Evolutionary conservation across 2,888 invertebrate genomes (phyloP), one percentile per base, ranked within the genome.

Genomic region (Antheraea assamensis): DNA sequence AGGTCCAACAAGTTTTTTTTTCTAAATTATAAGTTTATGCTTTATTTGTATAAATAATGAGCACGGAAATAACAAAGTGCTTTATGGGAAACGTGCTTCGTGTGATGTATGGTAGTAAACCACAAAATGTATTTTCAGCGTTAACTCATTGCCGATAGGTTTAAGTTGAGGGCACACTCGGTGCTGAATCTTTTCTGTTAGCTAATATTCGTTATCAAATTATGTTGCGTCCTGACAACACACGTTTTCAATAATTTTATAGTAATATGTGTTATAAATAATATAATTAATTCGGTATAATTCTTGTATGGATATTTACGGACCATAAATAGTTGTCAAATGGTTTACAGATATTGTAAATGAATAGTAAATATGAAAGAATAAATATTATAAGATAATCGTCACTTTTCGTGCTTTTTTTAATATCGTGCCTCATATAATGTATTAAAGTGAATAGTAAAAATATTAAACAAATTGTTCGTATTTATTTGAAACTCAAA

Each of bases 91-190:
- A 30, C 61, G n/a, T 31, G n/a, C 35, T n/a, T 35, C 68, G 7
- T 68, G 68, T n/a, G 21, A n/a, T 68, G 35, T 68, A 35, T 35
- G 3, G 31, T 68, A 68, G 61, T 27, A 17, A 30, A 27, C 3
- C 7, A 35, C 35, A 10, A 68, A 68, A 68, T n/a, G 35, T 30
- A 27, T 64, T 35, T 68, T 35, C 68, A 35, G n/a, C 42, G 42
- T 42, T 42, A 17, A 35, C 35, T 35, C 21, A 35, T 68, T 68
- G 21, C 35, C 66, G 31, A 30, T 66, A 30, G 66, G 0, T n/a
- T 31, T n/a, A 35, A 27, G 68, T 35, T 35, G 68, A n/a, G 68
- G 19, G 35, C 68, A 68, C 68, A 68, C 68, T n/a, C 10, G n/a
- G 68, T 68, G 21, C 68, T 64, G 3, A 21, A 21, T 4, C 17